These are phyloP conservation scores for Lithophane ornitopus DNA, from an alignment of 2,888 invertebrate species.

Conservation along the genomic window DNA sequence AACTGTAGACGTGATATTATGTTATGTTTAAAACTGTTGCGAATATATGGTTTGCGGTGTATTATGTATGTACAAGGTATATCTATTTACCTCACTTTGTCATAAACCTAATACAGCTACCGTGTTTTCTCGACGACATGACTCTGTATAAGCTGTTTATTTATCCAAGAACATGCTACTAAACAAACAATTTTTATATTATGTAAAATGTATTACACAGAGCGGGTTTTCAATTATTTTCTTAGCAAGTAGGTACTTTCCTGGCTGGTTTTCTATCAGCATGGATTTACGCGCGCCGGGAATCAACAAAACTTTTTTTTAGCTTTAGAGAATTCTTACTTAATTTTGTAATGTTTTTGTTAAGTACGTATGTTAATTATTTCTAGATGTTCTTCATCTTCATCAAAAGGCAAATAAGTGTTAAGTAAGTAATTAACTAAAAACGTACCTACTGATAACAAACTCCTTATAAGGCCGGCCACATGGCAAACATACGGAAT, in stretches of 20 bases:
- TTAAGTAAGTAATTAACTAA: neutral
- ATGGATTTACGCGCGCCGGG: neutral
- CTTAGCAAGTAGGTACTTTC: neutral
- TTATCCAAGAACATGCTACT: constrained; percentile 4
- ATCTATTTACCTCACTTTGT: constrained; percentile 1
- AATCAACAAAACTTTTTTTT: neutral
- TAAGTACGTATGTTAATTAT: neutral
- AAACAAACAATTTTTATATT: neutral
- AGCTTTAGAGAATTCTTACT: neutral
- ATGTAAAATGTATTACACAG: neutral
- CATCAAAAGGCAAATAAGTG: neutral
- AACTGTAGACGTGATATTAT: neutral
- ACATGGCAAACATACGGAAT: no score
- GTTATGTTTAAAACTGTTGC: neutral
- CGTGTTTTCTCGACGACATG: neutral
- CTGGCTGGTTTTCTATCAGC: neutral
- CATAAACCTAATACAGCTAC: neutral
- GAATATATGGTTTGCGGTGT: neutral
- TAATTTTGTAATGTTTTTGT: neutral
- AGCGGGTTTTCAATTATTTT: constrained; percentile 4
- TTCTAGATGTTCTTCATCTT: neutral
- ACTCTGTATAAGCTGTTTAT: constrained; percentile 3
- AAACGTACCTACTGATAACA: neutral
- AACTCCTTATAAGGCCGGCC: neutral
- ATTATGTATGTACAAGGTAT: neutral